Base-by-base conservation (phyloP, 2,113 vertebrate species). In the Callithrix jacchus region DNA sequence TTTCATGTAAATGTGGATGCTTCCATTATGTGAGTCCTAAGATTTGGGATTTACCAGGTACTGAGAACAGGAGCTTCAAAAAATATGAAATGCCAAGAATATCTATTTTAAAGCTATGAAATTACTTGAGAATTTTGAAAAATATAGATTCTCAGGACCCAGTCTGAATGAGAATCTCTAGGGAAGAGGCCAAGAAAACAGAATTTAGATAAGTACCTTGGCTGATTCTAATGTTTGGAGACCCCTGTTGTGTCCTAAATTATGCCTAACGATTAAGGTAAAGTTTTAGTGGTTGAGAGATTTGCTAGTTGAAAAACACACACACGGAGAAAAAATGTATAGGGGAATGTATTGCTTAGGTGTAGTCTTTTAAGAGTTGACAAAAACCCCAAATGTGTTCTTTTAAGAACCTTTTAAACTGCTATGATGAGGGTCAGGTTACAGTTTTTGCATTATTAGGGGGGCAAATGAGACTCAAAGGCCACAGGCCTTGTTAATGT, bases 91-190 rank as follows among this genome's bases (percentile, higher is more conserved):
- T 70, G 70, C 20, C 18, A 68, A 81, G 37, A 84, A 18, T 58
- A 68, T 93, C 40, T 89, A 2, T 73, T 83, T 17, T 49, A 92
- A 61, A 93, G 20, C 56, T 52, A 42, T 40, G 42, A 42, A 87
- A 54, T 97, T 47, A 66, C 7, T 66, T 93, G 23, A 92, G 77
- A 95, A 74, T 81, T 93, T 77, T 73, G 23, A 74, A 80, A 73
- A 87, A 61, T 81, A 49, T 1, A 61, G 40, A 77, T 64, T 89
- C 74, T 42, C 8, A 81, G 87, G n/a, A 17, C 35, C 6, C 11
- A 58, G 70, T 52, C 32, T 61, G n/a, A 91, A 52, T 70, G 47
- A 79, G 80, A 80, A 52, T 93, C 81, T 93, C 73, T 77, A 32
- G 13, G 27, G 49, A 64, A 89, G 52, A 84, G 66, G 16, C 66